Percentiles rank a stretch among this genome's conserved stretches.
Evolutionary conservation across 1,140 invertebrate genomes (phyloP).

Genomic region (Orussus abietinus): DNA sequence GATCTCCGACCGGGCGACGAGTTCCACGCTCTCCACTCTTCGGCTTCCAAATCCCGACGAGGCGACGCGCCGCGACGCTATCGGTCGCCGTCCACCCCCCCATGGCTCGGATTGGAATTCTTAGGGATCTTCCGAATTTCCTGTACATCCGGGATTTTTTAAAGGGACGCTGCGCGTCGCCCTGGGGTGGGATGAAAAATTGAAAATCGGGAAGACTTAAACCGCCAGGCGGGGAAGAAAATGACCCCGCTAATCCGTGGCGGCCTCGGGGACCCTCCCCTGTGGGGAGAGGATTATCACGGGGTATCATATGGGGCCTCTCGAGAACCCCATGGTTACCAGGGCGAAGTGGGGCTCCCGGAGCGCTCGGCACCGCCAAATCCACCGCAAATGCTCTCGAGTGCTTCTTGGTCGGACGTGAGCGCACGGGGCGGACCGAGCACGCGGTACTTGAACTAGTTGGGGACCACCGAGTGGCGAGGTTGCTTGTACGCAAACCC

Average conservation of each 20-base stretch:
- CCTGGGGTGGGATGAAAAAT: not conserved
- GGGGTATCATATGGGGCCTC: conserved; percentile 49
- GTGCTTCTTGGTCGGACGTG: conserved; percentile 49
- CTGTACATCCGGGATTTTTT: no score
- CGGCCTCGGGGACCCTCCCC: conserved; percentile 22
- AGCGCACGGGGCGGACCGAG: conserved; percentile 36
- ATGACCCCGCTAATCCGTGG: conserved; percentile 35
- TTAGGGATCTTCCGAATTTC: no score
- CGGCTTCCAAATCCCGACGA: no score
- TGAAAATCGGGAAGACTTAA: not conserved
- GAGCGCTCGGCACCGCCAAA: conserved; percentile 42
- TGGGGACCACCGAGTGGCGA: conserved; percentile 38
- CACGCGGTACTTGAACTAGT: conserved; percentile 50
- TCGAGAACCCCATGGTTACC: conserved; percentile 41
- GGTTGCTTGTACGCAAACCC: no score
- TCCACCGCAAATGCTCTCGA: conserved; percentile 51
- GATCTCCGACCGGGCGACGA: no score
- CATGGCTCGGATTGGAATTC: no score
- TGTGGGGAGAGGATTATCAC: conserved; percentile 44
- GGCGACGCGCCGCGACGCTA: no score
- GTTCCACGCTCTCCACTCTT: no score
- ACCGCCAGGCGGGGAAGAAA: conserved; percentile 15
- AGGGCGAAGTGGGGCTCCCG: conserved; percentile 39
- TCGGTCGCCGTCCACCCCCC: no score
- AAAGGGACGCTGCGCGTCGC: not conserved